Evolutionary conservation across 2,888 invertebrate genomes (phyloP).

Genomic region (Tipula vernalis): DNA sequence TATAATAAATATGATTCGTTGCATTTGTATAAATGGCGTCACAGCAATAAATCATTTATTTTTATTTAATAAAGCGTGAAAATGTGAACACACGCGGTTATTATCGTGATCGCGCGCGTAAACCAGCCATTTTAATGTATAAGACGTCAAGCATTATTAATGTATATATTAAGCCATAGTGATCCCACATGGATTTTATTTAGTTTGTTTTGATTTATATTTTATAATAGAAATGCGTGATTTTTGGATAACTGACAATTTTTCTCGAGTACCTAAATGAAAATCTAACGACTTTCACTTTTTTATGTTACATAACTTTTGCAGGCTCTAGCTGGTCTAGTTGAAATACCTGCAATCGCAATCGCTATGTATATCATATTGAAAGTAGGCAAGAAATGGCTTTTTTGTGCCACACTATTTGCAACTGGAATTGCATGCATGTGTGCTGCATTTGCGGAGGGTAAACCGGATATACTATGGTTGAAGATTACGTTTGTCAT

Average conservation of each 20-base stretch:
- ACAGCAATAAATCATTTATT: neutral
- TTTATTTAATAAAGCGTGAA: neutral
- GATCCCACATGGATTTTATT: neutral
- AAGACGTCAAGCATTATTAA: neutral
- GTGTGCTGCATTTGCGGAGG: slow-evolving; percentile 43
- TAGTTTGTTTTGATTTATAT: neutral
- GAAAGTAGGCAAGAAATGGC: slow-evolving; percentile 58
- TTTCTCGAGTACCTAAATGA: neutral
- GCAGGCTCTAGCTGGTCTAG: slow-evolving; percentile 52
- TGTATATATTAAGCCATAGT: neutral
- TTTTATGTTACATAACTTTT: slow-evolving; percentile 14
- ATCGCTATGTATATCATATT: slow-evolving; percentile 62
- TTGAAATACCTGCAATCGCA: slow-evolving; percentile 67
- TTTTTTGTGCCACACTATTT: slow-evolving; percentile 54
- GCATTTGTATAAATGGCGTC: neutral
- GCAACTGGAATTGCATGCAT: slow-evolving; percentile 58
- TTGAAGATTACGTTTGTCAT: slow-evolving; percentile 59
- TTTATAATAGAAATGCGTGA: neutral
- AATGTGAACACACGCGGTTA: neutral
- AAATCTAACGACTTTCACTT: neutral
- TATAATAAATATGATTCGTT: neutral
- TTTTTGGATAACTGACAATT: neutral
- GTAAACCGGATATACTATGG: slow-evolving; percentile 46
- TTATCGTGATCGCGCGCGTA: neutral
- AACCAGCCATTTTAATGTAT: neutral